phyloP scores from a whole-genome alignment of 2,797 vertebrate genomes.

The Tragelaphus eurycerus region DNA sequence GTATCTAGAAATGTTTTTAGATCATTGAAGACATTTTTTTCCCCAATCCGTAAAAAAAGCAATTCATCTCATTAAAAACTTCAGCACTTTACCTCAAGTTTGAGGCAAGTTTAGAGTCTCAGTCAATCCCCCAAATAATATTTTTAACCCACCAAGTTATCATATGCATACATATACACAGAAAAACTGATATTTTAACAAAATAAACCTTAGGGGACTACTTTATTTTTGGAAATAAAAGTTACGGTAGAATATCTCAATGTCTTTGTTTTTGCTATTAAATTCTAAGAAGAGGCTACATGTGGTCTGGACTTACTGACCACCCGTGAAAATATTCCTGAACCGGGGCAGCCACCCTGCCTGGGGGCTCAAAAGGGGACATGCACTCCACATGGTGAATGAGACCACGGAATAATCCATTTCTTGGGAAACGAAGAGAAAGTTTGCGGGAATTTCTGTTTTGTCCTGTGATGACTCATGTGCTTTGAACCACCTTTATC shows the following conservation, averaged over 20 bases:
- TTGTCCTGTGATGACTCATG: not conserved
- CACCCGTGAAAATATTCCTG: not conserved
- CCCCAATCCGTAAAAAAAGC: not conserved
- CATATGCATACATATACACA: not conserved
- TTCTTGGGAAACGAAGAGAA: not conserved
- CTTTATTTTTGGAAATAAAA: not conserved
- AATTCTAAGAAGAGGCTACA: not conserved
- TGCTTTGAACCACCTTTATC: slow-evolving; percentile 25
- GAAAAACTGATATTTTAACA: not conserved
- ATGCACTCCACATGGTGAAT: not conserved
- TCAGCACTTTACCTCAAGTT: not conserved
- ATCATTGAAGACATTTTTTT: not conserved
- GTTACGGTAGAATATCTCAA: not conserved
- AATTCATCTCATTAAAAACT: not conserved
- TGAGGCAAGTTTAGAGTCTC: not conserved
- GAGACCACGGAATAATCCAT: not conserved
- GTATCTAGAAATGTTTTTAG: not conserved
- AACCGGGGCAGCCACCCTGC: not conserved
- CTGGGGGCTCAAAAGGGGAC: not conserved
- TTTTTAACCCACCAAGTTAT: not conserved
- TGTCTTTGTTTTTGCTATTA: not conserved
- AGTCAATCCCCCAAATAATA: not conserved
- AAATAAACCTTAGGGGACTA: not conserved
- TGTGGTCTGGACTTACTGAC: not conserved
- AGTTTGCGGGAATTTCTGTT: not conserved